Evolutionary conservation across 2,113 vertebrate genomes (phyloP), one percentile per base, ranked within the genome.

Genomic region (Eolophus roseicapilla): DNA sequence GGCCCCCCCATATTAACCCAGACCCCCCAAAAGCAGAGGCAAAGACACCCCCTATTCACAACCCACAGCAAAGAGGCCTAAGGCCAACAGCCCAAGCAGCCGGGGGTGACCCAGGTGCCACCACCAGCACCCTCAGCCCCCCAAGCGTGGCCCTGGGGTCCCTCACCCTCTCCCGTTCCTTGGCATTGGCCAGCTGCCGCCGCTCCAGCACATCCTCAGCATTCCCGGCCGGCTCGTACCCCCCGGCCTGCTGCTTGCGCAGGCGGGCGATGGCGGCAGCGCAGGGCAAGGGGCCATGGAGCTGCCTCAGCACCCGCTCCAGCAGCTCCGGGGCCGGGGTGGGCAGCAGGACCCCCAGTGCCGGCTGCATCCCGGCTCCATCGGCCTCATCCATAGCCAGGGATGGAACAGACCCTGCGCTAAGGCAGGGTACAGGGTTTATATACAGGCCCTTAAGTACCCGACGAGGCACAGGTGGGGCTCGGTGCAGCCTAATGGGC

Each of bases 341-440:
- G 68, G 52, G 78, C 73, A 83, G 29, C 78, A 83, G 68, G 10
- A 2, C 12, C 50, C 50, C 16, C 31, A 33, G 12, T 3, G 5
- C 33, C 0, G 0, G 21, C 37, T 3, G 4, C 21, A 5, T 46
- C 35, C 8, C 68, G 0, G 6, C n/a, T 25, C 64, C 5, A 0
- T 33, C 2, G 2, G 63, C 13, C 37, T 87, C 94, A 5, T 7
- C 95, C 92, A 88, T 92, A 4, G 8, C 9, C 11, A 1, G 4
- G 8, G 6, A 6, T 13, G 2, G 1, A 7, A 1, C 6, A 4
- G 0, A 19, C 5, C 2, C 37, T 1, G 5, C 37, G 1, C 53
- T 1, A 6, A 4, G 1, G 17, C 17, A 17, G 31, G 55, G 55
- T 6, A 9, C 21, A 23, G 33, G 19, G 55, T 21, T 57, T 57